phyloP scores from a whole-genome alignment of 2,797 vertebrate species.

The Enteromius afrohamiltoni region DNA sequence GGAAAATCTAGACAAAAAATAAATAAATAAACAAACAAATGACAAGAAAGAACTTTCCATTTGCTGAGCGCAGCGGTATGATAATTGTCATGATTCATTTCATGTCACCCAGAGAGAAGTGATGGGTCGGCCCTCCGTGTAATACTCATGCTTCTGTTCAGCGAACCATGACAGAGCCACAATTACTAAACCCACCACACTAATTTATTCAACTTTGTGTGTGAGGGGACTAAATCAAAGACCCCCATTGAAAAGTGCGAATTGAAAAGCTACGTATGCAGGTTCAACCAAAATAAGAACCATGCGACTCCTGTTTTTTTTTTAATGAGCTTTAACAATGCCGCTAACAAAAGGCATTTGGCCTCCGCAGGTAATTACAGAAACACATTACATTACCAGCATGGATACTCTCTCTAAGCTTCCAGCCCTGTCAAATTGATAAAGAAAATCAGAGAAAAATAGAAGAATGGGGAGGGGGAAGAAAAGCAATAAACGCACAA shows the following conservation, averaged over 20 bases:
- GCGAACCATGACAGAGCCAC: slow-evolving; percentile 9
- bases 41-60: slow-evolving; percentile 19
- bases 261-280: slow-evolving; percentile 33
- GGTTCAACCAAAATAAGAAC: slow-evolving; percentile 37
- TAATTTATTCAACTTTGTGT: slow-evolving; percentile 29
- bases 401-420: slow-evolving; percentile 49
- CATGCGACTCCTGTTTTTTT: slow-evolving; percentile 43
- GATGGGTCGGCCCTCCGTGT: not conserved
- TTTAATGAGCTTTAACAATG: slow-evolving; percentile 53
- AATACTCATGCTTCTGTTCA: slow-evolving; percentile 12
- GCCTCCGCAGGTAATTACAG: slow-evolving; percentile 61
- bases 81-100: slow-evolving; percentile 45
- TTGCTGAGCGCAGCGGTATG: slow-evolving; percentile 35
- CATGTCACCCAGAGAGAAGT: slow-evolving; percentile 23
- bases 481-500: slow-evolving; percentile 59
- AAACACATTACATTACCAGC: slow-evolving; percentile 61
- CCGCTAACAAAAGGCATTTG: slow-evolving; percentile 54
- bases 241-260: slow-evolving; percentile 9
- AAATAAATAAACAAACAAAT: slow-evolving; percentile 16
- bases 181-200: slow-evolving; percentile 14
- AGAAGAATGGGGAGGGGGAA: slow-evolving; percentile 37
- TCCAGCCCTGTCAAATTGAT: slow-evolving; percentile 50
- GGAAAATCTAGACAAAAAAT: slow-evolving; percentile 9
- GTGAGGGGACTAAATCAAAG: slow-evolving; percentile 33
- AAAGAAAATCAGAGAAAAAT: slow-evolving; percentile 46